phyloP scores from a whole-genome alignment of 2,797 vertebrate species.

The Anguilla megastoma region DNA sequence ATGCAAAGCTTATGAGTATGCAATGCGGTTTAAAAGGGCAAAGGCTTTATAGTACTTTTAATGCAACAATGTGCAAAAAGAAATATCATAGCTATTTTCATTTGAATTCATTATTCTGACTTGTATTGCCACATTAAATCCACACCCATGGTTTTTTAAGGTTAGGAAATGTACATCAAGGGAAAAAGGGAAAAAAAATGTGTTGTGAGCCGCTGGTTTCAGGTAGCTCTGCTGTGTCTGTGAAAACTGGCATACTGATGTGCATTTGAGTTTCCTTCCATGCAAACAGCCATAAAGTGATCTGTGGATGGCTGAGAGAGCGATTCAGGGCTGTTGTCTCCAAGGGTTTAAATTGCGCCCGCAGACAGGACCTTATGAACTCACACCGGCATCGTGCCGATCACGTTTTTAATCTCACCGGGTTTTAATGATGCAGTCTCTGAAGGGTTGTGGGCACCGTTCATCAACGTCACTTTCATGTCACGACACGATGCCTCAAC shows the following conservation, averaged over 20 bases:
- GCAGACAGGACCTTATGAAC: background rate
- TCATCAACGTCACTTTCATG: background rate
- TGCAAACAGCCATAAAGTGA: too few species aligned
- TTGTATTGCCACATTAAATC: background rate
- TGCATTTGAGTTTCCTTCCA: background rate
- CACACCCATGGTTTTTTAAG: background rate
- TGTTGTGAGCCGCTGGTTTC: background rate
- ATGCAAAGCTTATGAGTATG: constrained; percentile 4
- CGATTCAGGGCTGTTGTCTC: background rate
- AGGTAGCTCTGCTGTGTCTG: background rate
- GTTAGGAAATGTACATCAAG: background rate
- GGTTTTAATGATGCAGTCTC: background rate
- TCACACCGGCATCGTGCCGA: background rate
- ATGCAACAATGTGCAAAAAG: background rate
- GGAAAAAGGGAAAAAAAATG: background rate
- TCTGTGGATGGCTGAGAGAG: background rate
- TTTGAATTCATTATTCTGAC: constrained; percentile 1
- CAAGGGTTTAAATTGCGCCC: background rate
- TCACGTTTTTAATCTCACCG: background rate
- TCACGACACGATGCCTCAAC: background rate
- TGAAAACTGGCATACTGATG: background rate
- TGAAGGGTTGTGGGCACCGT: background rate
- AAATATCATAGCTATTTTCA: background rate
- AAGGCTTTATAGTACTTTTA: background rate
- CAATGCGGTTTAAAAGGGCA: background rate